phyloP scores from a whole-genome alignment of 2,113 vertebrate species.

The Ascaphus truei region DNA sequence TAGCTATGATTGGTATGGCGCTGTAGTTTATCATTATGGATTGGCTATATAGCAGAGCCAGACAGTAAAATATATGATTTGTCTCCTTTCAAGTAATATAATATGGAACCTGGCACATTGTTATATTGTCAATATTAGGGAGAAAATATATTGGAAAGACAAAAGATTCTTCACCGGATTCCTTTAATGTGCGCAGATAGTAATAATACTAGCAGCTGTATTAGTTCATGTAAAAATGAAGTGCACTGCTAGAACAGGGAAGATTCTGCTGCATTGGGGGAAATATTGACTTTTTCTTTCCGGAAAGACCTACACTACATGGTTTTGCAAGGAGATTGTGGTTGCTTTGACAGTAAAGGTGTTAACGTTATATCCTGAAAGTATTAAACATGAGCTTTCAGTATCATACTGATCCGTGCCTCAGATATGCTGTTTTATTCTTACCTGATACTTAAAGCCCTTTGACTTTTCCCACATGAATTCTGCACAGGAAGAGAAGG shows the following conservation, averaged over 20 bases:
- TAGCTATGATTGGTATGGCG: constrained; percentile 8
- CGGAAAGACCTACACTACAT: no score
- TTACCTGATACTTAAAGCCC: background rate
- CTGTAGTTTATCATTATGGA: constrained; percentile 21
- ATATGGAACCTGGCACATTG: background rate
- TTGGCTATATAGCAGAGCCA: background rate
- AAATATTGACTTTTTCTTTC: no score
- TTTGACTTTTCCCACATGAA: background rate
- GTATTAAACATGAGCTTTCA: background rate
- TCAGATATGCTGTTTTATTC: background rate
- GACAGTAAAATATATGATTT: constrained; percentile 11
- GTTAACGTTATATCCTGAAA: no score
- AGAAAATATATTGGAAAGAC: background rate
- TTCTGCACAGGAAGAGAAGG: background rate
- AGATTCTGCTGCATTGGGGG: no score
- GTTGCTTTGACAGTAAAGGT: no score
- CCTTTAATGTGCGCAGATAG: background rate
- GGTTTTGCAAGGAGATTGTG: no score
- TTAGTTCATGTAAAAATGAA: background rate
- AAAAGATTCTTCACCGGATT: background rate
- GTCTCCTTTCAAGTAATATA: constrained; percentile 15
- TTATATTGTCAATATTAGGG: background rate
- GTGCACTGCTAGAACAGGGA: no score
- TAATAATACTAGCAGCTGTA: background rate
- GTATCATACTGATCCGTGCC: background rate